Evolutionary conservation across 2,113 vertebrate species (phyloP).

Genomic region (Pyrgilauda ruficollis): DNA sequence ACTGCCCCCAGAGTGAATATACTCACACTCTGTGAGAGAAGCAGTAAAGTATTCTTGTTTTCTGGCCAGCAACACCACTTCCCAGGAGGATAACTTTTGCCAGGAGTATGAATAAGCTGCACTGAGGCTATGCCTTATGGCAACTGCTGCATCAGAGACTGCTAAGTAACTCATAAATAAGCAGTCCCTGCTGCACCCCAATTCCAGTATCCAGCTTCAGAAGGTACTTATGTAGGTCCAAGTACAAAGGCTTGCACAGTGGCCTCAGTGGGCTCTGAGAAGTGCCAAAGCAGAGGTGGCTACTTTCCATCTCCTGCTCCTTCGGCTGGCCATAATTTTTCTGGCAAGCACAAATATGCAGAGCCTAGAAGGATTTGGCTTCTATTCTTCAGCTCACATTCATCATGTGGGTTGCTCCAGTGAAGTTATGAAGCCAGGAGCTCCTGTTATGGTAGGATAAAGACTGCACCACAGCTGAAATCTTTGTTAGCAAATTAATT

Average conservation of each 20-base stretch:
- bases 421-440: constrained; percentile 15
- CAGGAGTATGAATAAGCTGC: constrained; percentile 51
- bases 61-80: constrained; percentile 15
- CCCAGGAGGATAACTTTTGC: constrained; percentile 32
- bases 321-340: not conserved
- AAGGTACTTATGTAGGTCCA: not conserved
- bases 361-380: constrained; percentile 49
- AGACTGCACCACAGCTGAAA: not conserved
- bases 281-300: constrained; percentile 1
- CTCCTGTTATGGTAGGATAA: constrained; percentile 22
- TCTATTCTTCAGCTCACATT: constrained; percentile 20
- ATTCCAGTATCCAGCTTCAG: not conserved
- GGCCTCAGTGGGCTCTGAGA: constrained; percentile 1
- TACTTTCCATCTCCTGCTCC: constrained; percentile 29
- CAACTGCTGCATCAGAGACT: not conserved
- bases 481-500: constrained; percentile 56
- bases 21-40: constrained; percentile 37
- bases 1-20: constrained; percentile 56
- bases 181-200: not conserved
- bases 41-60: not conserved
- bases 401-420: constrained; percentile 13
- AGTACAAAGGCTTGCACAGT: not conserved
- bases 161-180: constrained; percentile 41
- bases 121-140: not conserved
- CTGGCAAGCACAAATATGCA: constrained; percentile 23